Conservation (phyloP, 2,888 invertebrate species). For the Crioceris asparagi region DNA sequence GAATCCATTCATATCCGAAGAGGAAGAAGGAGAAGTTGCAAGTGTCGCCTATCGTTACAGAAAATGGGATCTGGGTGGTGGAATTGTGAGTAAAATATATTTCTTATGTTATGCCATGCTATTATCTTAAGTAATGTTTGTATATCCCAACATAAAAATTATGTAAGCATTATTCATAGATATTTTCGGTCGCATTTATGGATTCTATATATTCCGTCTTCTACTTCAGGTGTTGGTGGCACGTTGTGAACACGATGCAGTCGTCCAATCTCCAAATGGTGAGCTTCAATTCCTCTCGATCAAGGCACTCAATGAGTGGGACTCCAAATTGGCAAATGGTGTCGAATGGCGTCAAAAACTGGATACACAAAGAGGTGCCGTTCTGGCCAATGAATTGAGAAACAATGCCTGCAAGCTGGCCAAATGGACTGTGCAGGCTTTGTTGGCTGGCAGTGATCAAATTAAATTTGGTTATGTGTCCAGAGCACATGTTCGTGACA, state of each 20-base stretch:
- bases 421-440: conserved; percentile 96
- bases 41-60: conserved; percentile 95
- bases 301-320: conserved; percentile 99
- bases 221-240: conserved; percentile 60
- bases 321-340: conserved; percentile 88
- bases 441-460: conserved; percentile 89
- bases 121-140: background rate
- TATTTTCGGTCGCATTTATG: background rate
- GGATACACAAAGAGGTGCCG: conserved; percentile 96
- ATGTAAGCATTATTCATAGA: too few relatives aligned
- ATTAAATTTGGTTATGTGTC: conserved; percentile 99
- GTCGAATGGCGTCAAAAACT: conserved; percentile 98
- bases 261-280: conserved; percentile 74
- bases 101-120: background rate
- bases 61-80: conserved; percentile 92
- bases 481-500: conserved; percentile 83
- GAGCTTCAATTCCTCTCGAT: conserved; percentile 89
- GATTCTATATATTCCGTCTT: too few relatives aligned
- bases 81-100: conserved; percentile 54
- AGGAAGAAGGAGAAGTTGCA: conserved; percentile 86
- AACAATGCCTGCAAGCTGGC: conserved; percentile 99
- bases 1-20: conserved; percentile 89
- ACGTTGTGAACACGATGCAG: conserved; percentile 96
- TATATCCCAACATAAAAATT: background rate
- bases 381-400: conserved; percentile 93